These are phyloP conservation scores for Ianthella basta DNA, from an alignment of 37 sponge, comb jelly and placozoan genomes.

Conservation along the genomic window DNA sequence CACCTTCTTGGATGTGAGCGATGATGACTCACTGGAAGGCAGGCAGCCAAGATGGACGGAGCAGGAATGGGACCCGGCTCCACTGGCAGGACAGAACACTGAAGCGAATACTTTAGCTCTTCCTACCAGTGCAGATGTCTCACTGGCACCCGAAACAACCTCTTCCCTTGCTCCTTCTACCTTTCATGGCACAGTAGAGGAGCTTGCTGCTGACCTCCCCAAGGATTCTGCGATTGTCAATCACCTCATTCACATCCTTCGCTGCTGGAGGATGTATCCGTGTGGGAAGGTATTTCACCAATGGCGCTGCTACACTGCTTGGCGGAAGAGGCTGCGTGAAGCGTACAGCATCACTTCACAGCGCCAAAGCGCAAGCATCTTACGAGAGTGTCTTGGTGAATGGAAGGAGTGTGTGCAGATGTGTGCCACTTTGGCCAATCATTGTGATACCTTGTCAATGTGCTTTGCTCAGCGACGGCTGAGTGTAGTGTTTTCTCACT, in stretches of 20 bases:
- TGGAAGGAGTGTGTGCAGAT: neutral
- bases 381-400: neutral
- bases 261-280: neutral
- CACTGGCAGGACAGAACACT: too few species aligned
- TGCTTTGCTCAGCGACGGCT: neutral
- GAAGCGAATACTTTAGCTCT: neutral
- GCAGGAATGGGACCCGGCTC: too few species aligned
- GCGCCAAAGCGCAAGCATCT: neutral
- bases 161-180: too few species aligned
- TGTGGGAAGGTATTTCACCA: conserved; percentile 5
- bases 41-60: too few species aligned
- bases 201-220: too few species aligned
- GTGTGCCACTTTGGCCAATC: neutral
- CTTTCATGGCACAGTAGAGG: too few species aligned
- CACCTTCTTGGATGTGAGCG: neutral
- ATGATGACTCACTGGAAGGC: too few species aligned
- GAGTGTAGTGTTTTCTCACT: neutral
- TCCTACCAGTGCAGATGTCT: neutral
- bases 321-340: neutral
- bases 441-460: neutral
- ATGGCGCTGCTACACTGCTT: conserved; percentile 9
- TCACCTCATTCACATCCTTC: neutral
- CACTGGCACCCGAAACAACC: neutral
- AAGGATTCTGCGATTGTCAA: neutral
- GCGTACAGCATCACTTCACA: neutral